A percentile compares a stretch with the other conserved stretches of the same genome.
These are phyloP conservation scores for Carapus acus DNA, from an alignment of 2,797 vertebrate species.

Conservation along the genomic window DNA sequence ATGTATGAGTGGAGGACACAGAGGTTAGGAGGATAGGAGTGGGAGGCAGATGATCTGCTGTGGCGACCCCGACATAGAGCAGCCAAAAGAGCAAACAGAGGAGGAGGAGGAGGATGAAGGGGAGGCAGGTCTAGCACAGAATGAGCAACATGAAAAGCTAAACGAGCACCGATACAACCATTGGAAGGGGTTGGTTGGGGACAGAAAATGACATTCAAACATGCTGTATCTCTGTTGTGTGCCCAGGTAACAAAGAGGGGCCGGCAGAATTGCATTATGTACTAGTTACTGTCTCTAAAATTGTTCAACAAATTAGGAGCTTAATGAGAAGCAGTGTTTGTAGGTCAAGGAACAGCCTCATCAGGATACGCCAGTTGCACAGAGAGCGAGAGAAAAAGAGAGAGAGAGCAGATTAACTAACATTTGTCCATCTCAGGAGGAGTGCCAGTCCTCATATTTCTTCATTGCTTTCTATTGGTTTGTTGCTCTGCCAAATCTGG, in stretches of 20 bases:
- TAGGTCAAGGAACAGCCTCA: slow-evolving; percentile 73
- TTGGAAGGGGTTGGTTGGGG: no score
- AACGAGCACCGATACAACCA: no score
- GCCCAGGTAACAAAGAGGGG: slow-evolving; percentile 57
- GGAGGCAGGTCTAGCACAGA: no score
- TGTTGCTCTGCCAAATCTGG: slow-evolving; percentile 56
- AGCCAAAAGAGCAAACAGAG: no score
- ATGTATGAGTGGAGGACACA: no score
- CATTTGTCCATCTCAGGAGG: slow-evolving; percentile 59
- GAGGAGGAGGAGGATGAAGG: no score
- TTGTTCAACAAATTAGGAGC: slow-evolving; percentile 69
- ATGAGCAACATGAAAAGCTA: no score
- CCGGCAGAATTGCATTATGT: slow-evolving; percentile 73
- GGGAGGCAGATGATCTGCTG: no score
- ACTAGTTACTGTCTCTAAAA: slow-evolving; percentile 73
- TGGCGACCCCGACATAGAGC: no score
- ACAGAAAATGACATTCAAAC: no score
- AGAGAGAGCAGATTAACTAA: slow-evolving; percentile 61
- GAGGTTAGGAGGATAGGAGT: no score
- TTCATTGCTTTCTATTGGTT: slow-evolving; percentile 53
- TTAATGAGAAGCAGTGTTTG: slow-evolving; percentile 70
- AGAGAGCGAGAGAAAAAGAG: slow-evolving; percentile 4
- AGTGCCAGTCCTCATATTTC: slow-evolving; percentile 62
- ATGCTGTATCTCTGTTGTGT: slow-evolving; percentile 60
- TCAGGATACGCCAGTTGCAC: slow-evolving; percentile 69